Evolutionary conservation across 2,113 vertebrate genomes (phyloP).

Genomic region (Xenus cinereus): DNA sequence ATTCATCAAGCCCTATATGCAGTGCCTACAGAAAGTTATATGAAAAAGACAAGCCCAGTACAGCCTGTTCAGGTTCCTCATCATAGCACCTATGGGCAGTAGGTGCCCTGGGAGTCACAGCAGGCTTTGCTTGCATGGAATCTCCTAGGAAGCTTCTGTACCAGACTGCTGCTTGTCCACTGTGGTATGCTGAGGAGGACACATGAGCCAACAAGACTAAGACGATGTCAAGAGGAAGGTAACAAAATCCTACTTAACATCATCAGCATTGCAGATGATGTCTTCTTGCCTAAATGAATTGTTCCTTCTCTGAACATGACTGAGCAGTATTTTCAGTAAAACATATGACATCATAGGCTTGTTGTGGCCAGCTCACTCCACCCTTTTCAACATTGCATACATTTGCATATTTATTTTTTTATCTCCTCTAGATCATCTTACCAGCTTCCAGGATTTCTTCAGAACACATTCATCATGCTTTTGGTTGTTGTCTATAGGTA

Average conservation of each 20-base stretch:
- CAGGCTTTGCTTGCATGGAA: neutral
- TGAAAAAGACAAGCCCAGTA: neutral
- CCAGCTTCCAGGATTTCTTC: neutral
- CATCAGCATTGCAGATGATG: neutral
- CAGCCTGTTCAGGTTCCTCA: neutral
- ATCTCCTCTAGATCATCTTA: neutral
- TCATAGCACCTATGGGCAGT: neutral
- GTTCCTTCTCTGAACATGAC: neutral
- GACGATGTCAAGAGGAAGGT: neutral
- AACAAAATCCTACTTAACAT: neutral
- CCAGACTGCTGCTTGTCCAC: neutral
- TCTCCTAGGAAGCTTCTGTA: neutral
- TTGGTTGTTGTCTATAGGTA: neutral
- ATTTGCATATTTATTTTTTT: neutral
- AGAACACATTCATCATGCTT: neutral
- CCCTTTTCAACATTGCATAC: neutral
- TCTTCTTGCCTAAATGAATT: neutral
- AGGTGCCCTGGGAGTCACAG: neutral
- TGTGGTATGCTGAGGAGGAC: neutral
- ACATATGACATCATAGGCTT: neutral
- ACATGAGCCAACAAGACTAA: neutral
- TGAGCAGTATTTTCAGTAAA: neutral
- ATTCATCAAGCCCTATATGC: neutral
- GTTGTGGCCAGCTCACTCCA: neutral
- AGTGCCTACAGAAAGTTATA: neutral